Percentiles rank a stretch among this genome's conserved stretches.
Evolutionary conservation across 1,140 invertebrate genomes (phyloP).

Genomic region (Epicauta chinensis): DNA sequence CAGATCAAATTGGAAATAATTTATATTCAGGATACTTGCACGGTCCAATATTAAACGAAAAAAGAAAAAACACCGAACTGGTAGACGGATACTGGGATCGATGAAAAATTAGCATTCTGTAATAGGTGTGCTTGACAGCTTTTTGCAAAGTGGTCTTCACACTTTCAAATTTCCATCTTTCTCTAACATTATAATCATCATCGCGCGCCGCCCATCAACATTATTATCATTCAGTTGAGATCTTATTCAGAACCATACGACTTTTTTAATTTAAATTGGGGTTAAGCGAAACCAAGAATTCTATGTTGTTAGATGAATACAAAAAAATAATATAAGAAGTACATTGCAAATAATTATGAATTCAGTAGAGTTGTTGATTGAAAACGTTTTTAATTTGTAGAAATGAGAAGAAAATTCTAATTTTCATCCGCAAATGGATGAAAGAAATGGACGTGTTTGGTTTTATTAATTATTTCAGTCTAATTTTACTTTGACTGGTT

Average conservation of each 20-base stretch:
- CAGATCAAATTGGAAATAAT: background rate
- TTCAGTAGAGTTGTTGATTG: conserved; percentile 20
- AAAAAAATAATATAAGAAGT: no score
- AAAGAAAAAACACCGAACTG: no score
- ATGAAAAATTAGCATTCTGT: conserved; percentile 28
- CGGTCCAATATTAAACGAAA: background rate
- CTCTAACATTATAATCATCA: no score
- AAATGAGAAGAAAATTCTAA: conserved; percentile 13
- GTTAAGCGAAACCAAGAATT: conserved; percentile 13
- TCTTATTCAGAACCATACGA: conserved; percentile 20
- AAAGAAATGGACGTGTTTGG: background rate
- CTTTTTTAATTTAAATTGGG: conserved; percentile 24
- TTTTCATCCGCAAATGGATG: conserved; percentile 16
- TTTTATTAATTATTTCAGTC: conserved; percentile 3
- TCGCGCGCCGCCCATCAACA: conserved; percentile 10
- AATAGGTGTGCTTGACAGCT: conserved; percentile 20
- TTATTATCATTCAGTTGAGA: conserved; percentile 5
- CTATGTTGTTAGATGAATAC: background rate
- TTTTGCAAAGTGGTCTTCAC: conserved; percentile 22
- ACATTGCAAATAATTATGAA: conserved; percentile 15
- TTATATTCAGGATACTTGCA: background rate
- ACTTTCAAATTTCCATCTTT: conserved; percentile 19
- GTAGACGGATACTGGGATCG: conserved; percentile 3
- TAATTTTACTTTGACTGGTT: background rate
- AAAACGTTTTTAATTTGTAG: conserved; percentile 23